These are phyloP conservation scores for Pseudorectes ferrugineus DNA, from an alignment of 2,113 vertebrate species.

Conservation along the genomic window DNA sequence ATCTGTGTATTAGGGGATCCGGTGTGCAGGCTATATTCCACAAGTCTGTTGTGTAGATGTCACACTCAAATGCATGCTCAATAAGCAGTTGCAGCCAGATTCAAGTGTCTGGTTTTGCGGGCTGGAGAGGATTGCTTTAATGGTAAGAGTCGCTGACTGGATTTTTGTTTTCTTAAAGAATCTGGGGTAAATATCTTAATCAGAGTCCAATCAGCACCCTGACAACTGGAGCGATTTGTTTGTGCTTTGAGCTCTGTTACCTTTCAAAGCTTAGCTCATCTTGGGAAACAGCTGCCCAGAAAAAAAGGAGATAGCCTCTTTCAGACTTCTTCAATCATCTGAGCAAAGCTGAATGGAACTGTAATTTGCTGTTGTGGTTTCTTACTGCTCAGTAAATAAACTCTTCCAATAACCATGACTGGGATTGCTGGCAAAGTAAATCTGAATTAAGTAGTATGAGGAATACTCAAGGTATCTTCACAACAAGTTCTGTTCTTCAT, in stretches of 20 bases:
- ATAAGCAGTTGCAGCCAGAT: background rate
- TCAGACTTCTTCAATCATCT: background rate
- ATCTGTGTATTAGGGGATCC: background rate
- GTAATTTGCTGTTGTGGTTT: background rate
- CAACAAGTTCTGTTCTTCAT: background rate
- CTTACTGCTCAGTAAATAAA: background rate
- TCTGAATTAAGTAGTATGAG: background rate
- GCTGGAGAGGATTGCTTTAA: background rate
- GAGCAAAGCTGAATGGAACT: background rate
- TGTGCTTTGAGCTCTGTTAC: background rate
- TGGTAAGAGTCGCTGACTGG: background rate
- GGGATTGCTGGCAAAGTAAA: background rate
- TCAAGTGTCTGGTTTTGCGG: background rate
- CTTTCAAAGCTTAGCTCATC: background rate
- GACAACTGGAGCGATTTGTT: background rate
- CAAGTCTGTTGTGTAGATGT: background rate
- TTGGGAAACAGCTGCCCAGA: background rate
- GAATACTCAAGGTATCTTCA: background rate
- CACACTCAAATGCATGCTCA: accelerated
- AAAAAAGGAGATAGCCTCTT: background rate
- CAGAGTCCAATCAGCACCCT: background rate
- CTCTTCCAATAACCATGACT: background rate
- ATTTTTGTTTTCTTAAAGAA: background rate
- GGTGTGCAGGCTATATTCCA: background rate
- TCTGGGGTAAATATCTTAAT: background rate